Conservation (phyloP, 1,140 invertebrate genomes). For the Bombus waltoni region DNA sequence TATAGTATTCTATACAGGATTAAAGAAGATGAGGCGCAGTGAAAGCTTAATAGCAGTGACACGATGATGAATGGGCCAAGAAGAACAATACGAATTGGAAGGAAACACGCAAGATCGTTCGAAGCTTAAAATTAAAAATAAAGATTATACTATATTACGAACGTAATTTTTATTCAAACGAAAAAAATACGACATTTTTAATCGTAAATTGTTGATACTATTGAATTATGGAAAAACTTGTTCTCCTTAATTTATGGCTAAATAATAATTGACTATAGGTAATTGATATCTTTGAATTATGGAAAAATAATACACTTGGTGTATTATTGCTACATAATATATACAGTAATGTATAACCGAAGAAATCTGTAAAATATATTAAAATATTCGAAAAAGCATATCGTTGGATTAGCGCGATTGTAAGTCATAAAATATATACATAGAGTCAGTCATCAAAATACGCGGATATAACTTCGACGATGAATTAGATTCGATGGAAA, state of each 20-base stretch:
- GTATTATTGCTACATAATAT: neutral
- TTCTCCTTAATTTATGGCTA: neutral
- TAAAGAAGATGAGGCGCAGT: no score
- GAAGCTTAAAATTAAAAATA: neutral
- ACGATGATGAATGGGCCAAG: neutral
- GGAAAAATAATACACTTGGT: conserved; percentile 7
- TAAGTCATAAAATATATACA: no score
- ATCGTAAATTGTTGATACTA: neutral
- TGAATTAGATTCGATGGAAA: neutral
- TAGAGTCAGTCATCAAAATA: no score
- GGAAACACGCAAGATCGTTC: neutral
- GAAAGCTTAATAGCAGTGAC: no score
- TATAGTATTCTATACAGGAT: no score
- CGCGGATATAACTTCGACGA: neutral
- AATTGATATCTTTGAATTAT: neutral
- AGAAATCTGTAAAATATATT: neutral
- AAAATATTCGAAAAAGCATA: neutral
- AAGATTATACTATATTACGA: neutral
- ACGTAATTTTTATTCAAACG: neutral
- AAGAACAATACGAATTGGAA: neutral
- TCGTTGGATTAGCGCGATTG: neutral
- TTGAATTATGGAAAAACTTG: neutral
- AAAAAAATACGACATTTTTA: neutral
- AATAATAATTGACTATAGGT: neutral
- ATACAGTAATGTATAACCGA: neutral